Evolutionary conservation across 1,140 invertebrate genomes (phyloP), one percentile per base, ranked within the genome.

Genomic region (Lerema accius): DNA sequence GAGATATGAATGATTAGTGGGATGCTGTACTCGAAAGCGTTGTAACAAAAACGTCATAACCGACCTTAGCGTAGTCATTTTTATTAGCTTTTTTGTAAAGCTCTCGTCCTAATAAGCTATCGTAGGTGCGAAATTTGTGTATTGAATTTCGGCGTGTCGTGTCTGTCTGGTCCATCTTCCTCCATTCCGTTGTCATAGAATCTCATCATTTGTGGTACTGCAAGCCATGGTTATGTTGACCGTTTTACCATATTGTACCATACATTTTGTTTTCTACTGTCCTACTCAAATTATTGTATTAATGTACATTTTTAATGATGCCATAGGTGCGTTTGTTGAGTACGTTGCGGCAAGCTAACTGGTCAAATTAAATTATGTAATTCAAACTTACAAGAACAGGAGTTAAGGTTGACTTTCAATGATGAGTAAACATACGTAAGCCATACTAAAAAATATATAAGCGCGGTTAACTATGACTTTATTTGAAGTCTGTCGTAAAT

Each of bases 121-220:
- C 46, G 71, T 71, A 76, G 76, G 67, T 76, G 71, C 71, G 71
- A 71, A 69, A 43, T 61, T 67, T 46, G 59, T 70, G 66, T 67
- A 59, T 61, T 63, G 48, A 61, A 69, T 66, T 48, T 64, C 66
- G 19, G 39, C 37, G 43, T 28, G 45, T 62, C 48, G 65, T 66
- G 55, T 59, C 59, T 65, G 61, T 86, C 78, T 80, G 61, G 79
- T 89, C 86, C 83, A 89, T 87, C 83, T 86, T 76, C 53, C 63
- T 67, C 49, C 3, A 37, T 51, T 73, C 71, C 69, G 62, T 72
- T 75, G 63, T 76, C 26, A 80, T 75, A 79, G 84, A 86, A 86
- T 87, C 84, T 85, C 84, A 82, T 51, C 32, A 14, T 64, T 43
- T 42, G 35, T 39, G 13, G 5, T 46, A 55, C 53, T 45, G 39